Percentiles rank a stretch among this genome's conserved stretches.
phyloP scores from a whole-genome alignment of 30 jellyfish, hydroid and myxozoan species.

The Turritopsis rubra region DNA sequence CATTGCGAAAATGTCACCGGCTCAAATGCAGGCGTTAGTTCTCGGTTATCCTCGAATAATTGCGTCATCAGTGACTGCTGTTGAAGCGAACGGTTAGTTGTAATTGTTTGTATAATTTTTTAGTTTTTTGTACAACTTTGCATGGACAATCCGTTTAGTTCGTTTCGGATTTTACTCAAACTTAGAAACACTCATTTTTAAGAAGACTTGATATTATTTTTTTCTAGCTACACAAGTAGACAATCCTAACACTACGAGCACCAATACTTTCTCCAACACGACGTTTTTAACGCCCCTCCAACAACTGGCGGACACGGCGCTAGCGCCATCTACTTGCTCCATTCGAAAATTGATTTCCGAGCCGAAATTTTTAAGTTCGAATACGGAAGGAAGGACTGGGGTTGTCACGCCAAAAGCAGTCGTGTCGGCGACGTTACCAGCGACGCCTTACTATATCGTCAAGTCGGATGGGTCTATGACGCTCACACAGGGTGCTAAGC shows the following conservation, averaged over 20 bases:
- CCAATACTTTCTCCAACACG: background rate
- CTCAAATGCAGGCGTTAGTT: conserved; percentile 20
- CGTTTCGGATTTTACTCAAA: no score
- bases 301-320: conserved; percentile 27
- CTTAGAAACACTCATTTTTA: no score
- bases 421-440: background rate
- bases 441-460: background rate
- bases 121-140: background rate
- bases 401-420: background rate
- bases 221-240: background rate
- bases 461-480: background rate
- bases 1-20: conserved; percentile 21
- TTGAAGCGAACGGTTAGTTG: background rate
- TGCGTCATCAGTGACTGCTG: background rate
- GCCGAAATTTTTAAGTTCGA: background rate
- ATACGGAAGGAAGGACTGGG: background rate
- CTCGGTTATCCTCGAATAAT: background rate
- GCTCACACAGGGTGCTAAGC: background rate
- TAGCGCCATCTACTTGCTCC: conserved; percentile 8
- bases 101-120: background rate
- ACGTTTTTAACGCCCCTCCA: conserved; percentile 8
- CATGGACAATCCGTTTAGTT: no score
- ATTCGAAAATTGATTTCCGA: background rate
- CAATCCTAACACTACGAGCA: background rate
- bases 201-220: background rate